Conservation (phyloP, 1,140 invertebrate species). For the Pectinophora gossypiella region DNA sequence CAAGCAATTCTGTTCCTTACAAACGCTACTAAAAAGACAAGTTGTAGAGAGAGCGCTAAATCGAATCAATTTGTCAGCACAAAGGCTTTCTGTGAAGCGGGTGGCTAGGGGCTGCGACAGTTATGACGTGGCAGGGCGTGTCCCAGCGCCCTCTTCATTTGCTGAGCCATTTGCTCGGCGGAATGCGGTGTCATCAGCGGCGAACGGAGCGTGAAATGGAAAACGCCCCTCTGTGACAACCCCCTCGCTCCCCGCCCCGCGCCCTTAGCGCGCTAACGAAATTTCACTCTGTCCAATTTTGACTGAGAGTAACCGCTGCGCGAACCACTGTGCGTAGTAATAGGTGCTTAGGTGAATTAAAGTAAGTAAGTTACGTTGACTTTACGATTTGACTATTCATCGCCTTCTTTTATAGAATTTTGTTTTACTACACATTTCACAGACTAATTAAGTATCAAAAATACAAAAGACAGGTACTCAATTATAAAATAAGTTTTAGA, state of each 20-base stretch:
- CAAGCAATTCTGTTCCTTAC: background rate
- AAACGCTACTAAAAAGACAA: conserved; percentile 2
- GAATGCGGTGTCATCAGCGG: conserved; percentile 71
- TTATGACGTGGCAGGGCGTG: conserved; percentile 68
- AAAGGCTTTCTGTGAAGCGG: conserved; percentile 22
- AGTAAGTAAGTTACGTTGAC: too few species aligned
- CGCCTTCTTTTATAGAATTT: too few species aligned
- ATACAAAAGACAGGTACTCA: too few species aligned
- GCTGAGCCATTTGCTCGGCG: conserved; percentile 64
- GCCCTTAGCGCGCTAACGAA: conserved; percentile 46
- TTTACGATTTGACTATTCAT: too few species aligned
- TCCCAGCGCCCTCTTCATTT: conserved; percentile 65
- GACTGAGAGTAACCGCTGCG: too few species aligned
- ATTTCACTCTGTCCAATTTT: conserved; percentile 40
- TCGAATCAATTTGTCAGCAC: conserved; percentile 49
- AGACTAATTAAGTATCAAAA: too few species aligned
- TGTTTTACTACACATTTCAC: too few species aligned
- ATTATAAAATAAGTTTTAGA: too few species aligned
- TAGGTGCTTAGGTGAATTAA: too few species aligned
- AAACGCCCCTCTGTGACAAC: conserved; percentile 63
- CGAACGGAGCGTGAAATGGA: conserved; percentile 70
- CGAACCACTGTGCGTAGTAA: too few species aligned
- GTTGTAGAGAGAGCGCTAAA: conserved; percentile 30
- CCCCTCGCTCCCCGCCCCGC: conserved; percentile 24
- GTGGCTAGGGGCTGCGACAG: conserved; percentile 42